These are phyloP conservation scores for Xiphydria camelus DNA, from an alignment of 2,888 invertebrate species.

Conservation along the genomic window DNA sequence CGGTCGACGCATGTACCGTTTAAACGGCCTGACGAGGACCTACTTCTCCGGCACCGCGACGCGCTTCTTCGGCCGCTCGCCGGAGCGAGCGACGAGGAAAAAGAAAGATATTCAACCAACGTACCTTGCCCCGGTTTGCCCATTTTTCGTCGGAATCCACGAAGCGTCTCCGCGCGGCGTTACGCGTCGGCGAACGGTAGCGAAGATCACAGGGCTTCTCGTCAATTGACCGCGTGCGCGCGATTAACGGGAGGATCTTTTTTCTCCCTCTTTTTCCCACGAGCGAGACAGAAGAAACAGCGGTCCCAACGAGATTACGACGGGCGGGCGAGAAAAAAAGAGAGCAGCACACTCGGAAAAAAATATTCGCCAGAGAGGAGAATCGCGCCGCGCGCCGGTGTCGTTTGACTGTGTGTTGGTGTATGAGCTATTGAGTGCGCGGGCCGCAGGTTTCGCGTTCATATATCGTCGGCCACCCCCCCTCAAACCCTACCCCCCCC, in stretches of 20 bases:
- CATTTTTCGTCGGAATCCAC: conserved; percentile 38
- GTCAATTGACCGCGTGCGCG: no score
- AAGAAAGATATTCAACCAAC: conserved; percentile 16
- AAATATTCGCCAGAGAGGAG: no score
- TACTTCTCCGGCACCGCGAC: conserved; percentile 2
- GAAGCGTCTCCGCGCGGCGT: conserved; percentile 4
- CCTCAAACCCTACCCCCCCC: conserved; percentile 30
- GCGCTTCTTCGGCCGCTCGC: not conserved
- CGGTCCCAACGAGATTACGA: no score
- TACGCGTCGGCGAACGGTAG: not conserved
- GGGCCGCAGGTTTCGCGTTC: conserved; percentile 52
- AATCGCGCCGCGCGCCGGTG: no score
- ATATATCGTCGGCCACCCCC: conserved; percentile 49
- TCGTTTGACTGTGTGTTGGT: conserved; percentile 25
- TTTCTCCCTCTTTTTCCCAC: conserved; percentile 3
- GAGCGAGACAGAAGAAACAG: no score
- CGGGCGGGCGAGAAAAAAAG: not conserved
- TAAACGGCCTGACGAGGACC: no score
- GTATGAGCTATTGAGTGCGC: conserved; percentile 52
- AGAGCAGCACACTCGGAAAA: conserved; percentile 9
- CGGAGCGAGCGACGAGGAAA: conserved; percentile 4
- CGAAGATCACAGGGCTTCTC: no score
- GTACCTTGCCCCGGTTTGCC: conserved; percentile 50
- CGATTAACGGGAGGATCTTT: no score
- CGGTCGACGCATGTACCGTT: no score